Evolutionary conservation across 2,113 vertebrate species (phyloP).

Genomic region (Nyctibius bracteatus): DNA sequence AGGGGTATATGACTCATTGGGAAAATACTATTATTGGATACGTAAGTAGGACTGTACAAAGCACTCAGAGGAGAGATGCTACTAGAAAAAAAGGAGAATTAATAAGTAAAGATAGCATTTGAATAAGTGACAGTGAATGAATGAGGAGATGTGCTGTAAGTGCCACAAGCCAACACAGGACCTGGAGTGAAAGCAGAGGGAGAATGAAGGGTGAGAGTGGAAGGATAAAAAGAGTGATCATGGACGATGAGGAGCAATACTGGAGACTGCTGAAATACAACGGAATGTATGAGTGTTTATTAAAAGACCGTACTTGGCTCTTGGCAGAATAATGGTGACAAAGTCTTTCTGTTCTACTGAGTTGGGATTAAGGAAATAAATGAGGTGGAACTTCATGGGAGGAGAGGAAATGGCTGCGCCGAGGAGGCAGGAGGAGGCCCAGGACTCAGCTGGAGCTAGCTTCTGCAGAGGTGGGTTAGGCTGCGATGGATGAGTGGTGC

Average conservation of each 20-base stretch:
- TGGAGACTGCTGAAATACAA: slow-evolving; percentile 9
- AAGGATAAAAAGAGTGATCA: background rate
- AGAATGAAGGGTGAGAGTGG: background rate
- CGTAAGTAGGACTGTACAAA: slow-evolving; percentile 50
- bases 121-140: slow-evolving; percentile 30
- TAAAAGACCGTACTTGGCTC: slow-evolving; percentile 20
- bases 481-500: background rate
- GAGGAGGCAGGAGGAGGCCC: background rate
- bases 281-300: background rate
- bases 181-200: background rate
- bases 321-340: slow-evolving; percentile 26
- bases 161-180: background rate
- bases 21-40: slow-evolving; percentile 71
- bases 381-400: slow-evolving; percentile 13
- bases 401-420: background rate
- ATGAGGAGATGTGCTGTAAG: slow-evolving; percentile 7
- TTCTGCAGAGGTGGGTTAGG: background rate
- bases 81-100: slow-evolving; percentile 13
- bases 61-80: slow-evolving; percentile 24
- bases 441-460: background rate
- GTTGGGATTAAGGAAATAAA: background rate
- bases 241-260: background rate
- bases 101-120: slow-evolving; percentile 41
- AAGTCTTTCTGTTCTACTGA: slow-evolving; percentile 21
- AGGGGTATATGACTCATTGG: slow-evolving; percentile 54